Percentiles rank a stretch among this genome's conserved stretches.
Evolutionary conservation across 64 coral and sea anemone genomes (phyloP).

Genomic region (Trachythela sp.): DNA sequence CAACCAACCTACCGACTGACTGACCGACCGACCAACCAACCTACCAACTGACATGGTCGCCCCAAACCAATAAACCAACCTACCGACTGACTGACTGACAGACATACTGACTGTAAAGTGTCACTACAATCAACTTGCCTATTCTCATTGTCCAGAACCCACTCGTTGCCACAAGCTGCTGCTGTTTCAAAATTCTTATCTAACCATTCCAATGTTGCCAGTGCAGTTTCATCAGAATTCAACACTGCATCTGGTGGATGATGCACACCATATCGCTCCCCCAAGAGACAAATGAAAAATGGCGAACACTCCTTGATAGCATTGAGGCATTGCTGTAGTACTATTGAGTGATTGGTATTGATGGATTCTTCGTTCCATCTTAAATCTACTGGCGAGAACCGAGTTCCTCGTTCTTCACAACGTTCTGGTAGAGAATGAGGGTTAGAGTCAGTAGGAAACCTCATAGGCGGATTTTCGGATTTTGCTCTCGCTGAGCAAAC

Average conservation of each 20-base stretch:
- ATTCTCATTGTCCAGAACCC: slow-evolving; percentile 83
- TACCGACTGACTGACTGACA: neutral
- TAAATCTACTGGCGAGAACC: neutral
- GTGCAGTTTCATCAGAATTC: slow-evolving; percentile 49
- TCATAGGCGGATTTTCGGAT: too few species aligned
- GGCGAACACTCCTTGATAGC: slow-evolving; percentile 70
- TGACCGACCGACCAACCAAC: too few species aligned
- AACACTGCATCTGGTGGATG: slow-evolving; percentile 3
- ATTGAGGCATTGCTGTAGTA: slow-evolving; percentile 65
- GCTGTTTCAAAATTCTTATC: slow-evolving; percentile 79
- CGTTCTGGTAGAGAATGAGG: neutral
- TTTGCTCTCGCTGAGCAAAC: too few species aligned
- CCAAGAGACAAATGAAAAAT: slow-evolving; percentile 87
- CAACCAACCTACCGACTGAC: neutral
- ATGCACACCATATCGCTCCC: slow-evolving; percentile 83
- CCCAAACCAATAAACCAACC: too few species aligned
- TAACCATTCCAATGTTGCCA: slow-evolving; percentile 67
- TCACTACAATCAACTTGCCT: slow-evolving; percentile 45
- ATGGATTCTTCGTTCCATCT: neutral
- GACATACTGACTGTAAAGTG: neutral
- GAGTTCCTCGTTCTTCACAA: slow-evolving; percentile 1
- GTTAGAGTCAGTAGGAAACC: neutral
- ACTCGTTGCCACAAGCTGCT: slow-evolving; percentile 63
- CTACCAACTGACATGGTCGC: too few species aligned
- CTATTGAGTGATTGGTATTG: neutral